These are phyloP conservation scores for Labeo calbasu DNA, from an alignment of 2,797 vertebrate genomes.

Conservation along the genomic window DNA sequence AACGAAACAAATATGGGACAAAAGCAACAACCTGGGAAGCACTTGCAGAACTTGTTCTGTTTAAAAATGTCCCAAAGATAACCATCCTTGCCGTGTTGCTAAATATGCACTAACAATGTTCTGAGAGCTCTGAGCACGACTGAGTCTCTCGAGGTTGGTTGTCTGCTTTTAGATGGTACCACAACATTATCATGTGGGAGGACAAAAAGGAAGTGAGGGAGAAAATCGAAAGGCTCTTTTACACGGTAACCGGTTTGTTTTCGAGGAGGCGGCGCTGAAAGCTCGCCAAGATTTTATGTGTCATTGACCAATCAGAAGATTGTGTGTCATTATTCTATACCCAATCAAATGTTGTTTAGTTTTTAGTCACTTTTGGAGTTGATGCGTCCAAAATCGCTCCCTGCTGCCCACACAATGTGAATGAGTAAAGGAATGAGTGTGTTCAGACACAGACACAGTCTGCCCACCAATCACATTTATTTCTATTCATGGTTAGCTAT, in stretches of 20 bases:
- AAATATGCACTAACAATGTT: conserved; percentile 8
- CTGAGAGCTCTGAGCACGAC: background rate
- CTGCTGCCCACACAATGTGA: background rate
- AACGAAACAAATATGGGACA: background rate
- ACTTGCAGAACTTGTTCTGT: background rate
- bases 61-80: background rate
- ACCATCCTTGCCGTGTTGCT: background rate
- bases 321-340: background rate
- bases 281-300: background rate
- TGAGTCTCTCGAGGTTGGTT: background rate
- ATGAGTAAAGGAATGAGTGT: background rate
- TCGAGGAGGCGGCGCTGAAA: background rate
- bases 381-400: background rate
- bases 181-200: conserved; percentile 39
- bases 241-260: conserved; percentile 18
- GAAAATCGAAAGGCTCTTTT: conserved; percentile 10
- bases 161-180: conserved; percentile 62
- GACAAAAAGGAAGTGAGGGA: conserved; percentile 15
- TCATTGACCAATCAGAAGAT: conserved; percentile 18
- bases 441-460: conserved; percentile 1
- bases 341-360: background rate
- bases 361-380: background rate
- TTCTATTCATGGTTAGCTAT: background rate
- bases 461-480: conserved; percentile 19
- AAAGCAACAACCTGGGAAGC: conserved; percentile 17